Base-by-base conservation (phyloP, 53 echinoderm and acorn worm species). In the Glandiceps talaboti region DNA sequence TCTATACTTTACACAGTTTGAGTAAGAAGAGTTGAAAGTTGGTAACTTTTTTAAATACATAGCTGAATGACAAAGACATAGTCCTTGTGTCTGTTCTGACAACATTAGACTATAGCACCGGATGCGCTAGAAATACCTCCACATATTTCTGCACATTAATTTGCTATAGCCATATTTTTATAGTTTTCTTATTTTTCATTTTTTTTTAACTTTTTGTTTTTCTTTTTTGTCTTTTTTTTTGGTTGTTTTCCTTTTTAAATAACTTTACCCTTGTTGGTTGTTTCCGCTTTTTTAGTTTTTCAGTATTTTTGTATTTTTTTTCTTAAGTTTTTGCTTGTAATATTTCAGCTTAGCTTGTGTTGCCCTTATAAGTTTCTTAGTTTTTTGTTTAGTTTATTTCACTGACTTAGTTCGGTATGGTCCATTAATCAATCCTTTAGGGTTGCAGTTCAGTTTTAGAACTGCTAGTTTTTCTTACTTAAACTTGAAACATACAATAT, bases 91-190 rank as follows among this genome's bases (percentile, higher is more conserved):
- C 64, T 6, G 64, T 45, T 12, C 64, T 45, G 64, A 45, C 64
- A 45, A 45, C 64, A 20, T 45, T 12, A 45, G 64, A 75, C 85
- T 80, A 76, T 75, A 85, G 85, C 85, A 28, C 85, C 85, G 79
- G 85, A 79, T 74, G 80, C 28, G 76, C 85, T 31, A 30, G 64
- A 75, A 85, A 85, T 80, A 85, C 80, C 85, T 85, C 85, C 85
- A 85, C 85, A 80, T 85, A 87, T 87, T 84, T 77, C 73, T 28
- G 76, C 80, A 81, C 83, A 45, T 75, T 33, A 83, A 79, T 73
- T 80, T 87, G 80, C 84, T 80, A 72, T 76, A 79, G 80, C 27
- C 20, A 1, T 74, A 32, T 27, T 83, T 75, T 85, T 84, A 28
- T 83, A 32, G 30, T 32, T 28, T 31, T 29, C 30, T 31, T 79